Evolutionary conservation across 2,797 vertebrate species (phyloP).

Genomic region (Melanitta fusca): DNA sequence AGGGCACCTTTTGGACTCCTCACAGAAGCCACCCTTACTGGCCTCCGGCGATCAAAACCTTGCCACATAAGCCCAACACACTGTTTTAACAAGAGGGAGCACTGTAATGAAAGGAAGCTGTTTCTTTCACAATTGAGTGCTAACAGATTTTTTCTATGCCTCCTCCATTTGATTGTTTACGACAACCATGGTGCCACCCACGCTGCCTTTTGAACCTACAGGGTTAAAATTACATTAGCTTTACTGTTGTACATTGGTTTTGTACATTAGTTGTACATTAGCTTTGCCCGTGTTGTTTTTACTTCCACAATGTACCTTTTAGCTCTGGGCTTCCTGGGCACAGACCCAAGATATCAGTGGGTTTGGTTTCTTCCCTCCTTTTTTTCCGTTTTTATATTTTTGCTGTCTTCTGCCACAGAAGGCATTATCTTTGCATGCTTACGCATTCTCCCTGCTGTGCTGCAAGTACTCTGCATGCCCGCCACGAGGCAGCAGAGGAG

Average conservation of each 20-base stretch:
- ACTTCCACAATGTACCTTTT: not conserved
- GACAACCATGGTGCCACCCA: not conserved
- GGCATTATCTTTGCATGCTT: not conserved
- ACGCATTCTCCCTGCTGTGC: not conserved
- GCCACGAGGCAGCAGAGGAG: not conserved
- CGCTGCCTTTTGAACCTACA: not conserved
- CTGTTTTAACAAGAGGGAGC: not conserved
- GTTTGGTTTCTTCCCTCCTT: not conserved
- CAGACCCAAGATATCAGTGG: not conserved
- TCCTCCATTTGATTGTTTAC: not conserved
- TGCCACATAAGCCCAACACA: not conserved
- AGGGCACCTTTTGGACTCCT: not conserved
- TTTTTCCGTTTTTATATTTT: not conserved
- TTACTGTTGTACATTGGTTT: no score
- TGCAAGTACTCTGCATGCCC: rapidly evolving
- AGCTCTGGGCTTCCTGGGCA: not conserved
- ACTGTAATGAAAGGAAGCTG: not conserved
- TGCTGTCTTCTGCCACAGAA: not conserved
- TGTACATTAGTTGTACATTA: not conserved
- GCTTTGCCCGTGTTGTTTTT: not conserved
- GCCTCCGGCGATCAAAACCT: not conserved
- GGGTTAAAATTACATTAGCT: no score
- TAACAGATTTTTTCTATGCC: not conserved
- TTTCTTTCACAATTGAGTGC: not conserved
- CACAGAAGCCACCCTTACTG: not conserved